A percentile compares a stretch with the other conserved stretches of the same genome.
phyloP scores from a whole-genome alignment of 2,113 vertebrate species.

The Paramormyrops kingsleyae region DNA sequence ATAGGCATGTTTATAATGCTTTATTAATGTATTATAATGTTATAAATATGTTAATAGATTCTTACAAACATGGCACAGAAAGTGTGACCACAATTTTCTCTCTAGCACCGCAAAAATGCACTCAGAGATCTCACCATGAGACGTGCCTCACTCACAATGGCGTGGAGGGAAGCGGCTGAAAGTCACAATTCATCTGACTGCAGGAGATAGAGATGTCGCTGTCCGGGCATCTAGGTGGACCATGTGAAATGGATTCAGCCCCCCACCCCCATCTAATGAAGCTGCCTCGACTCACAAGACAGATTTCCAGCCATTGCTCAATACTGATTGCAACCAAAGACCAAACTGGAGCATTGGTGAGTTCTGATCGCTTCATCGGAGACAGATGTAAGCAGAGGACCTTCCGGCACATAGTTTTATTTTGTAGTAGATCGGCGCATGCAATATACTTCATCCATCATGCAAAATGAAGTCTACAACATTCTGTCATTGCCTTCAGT shows the following conservation, averaged over 20 bases:
- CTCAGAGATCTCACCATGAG: neutral
- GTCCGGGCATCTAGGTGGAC: neutral
- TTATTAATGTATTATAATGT: neutral
- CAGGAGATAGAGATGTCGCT: neutral
- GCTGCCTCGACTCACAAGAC: slow-evolving; percentile 13
- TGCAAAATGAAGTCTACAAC: neutral
- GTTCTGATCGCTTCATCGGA: slow-evolving; percentile 5
- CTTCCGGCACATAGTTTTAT: neutral
- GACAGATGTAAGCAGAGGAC: neutral
- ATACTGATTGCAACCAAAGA: neutral
- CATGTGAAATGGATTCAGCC: neutral
- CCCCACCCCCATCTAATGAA: slow-evolving; percentile 6
- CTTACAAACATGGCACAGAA: neutral
- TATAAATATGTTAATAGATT: neutral
- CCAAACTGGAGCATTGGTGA: neutral
- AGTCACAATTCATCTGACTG: neutral
- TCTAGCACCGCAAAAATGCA: neutral
- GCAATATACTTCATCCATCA: neutral
- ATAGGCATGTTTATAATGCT: neutral
- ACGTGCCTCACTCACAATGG: neutral
- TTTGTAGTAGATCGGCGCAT: neutral
- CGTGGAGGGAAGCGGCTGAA: neutral
- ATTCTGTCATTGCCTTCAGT: neutral
- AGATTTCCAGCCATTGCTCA: slow-evolving; percentile 15
- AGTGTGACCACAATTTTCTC: neutral